Evolutionary conservation across 2,888 invertebrate species (phyloP), one percentile per base, ranked within the genome.

Genomic region (Amorpha juglandis): DNA sequence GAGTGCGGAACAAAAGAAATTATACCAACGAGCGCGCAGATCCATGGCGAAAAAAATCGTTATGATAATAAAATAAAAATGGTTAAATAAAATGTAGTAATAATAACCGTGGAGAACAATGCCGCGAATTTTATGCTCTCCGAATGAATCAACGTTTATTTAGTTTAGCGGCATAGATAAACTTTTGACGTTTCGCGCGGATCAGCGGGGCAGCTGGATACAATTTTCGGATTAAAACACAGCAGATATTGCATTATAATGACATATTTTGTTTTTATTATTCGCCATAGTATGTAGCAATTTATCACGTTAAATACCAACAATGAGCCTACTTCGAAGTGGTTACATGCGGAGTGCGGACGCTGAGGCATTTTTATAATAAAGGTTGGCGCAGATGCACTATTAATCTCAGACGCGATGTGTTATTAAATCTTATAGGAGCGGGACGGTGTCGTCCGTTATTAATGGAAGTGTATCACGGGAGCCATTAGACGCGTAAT

Each of bases 401-500:
- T 89, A 92, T 91, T 88, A 91, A 91, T 92, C 89, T 90, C 87
- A 77, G 71, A 71, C 27, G 75, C 79, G 82, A 82, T 82, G 86
- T 84, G 86, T 92, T 92, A 92, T 92, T 91, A 91, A 91, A 91
- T 92, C 89, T 90, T 81, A 42, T 58, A 58, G 58, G 42, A 58
- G 58, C 82, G 84, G 84, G 85, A 86, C 84, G 87, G 82, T 89
- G 88, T 91, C 88, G 83, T 86, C 87, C 83, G 83, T 90, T 92
- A 92, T 92, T 92, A 92, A 92, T 92, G 92, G 90, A 92, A 92
- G 91, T 92, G 92, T 92, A 92, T 91, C 92, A 92, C 92, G 87
- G 92, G 88, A 92, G 92, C 92, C 91, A 91, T 92, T 92, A 92
- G 90, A 91, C 87, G 87, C 84, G 82, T 91, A 92, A 92, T 92